A percentile compares a stretch with the other conserved stretches of the same genome.
Evolutionary conservation across 2,113 vertebrate genomes (phyloP).

Genomic region (Prionailurus viverrinus): DNA sequence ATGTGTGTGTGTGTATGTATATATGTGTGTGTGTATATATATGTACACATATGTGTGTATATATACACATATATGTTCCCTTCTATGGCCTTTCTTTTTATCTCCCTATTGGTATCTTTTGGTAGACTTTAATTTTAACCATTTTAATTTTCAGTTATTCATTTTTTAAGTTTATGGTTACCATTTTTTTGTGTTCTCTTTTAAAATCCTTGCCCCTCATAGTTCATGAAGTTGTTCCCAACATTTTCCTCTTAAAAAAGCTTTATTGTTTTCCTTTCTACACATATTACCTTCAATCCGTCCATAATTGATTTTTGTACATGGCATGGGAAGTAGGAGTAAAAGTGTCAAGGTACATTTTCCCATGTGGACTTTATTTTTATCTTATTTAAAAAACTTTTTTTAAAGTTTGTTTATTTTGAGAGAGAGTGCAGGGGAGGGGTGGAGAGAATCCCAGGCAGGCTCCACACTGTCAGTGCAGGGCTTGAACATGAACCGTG

Average conservation of each 20-base stretch:
- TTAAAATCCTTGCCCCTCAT: background rate
- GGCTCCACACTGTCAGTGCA: too few relatives aligned
- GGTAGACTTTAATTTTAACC: background rate
- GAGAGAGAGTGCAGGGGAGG: too few relatives aligned
- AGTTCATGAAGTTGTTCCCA: background rate
- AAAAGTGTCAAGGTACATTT: background rate
- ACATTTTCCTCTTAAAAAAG: background rate
- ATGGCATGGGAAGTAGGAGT: background rate
- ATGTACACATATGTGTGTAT: too few relatives aligned
- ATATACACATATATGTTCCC: background rate
- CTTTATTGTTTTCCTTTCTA: background rate
- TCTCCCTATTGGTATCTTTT: background rate
- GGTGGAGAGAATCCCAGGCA: too few relatives aligned
- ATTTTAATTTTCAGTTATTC: background rate
- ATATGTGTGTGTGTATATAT: too few relatives aligned
- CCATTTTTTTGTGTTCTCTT: background rate
- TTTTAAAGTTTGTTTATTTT: too few relatives aligned
- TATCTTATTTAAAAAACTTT: background rate
- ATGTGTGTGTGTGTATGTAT: too few relatives aligned
- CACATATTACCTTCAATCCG: background rate
- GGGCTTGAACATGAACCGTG: too few relatives aligned
- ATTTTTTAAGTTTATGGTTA: background rate
- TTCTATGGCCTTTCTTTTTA: background rate
- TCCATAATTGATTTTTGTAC: background rate
- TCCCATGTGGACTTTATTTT: background rate